These are phyloP conservation scores for Anser cygnoides DNA, from an alignment of 2,113 vertebrate genomes.

Conservation along the genomic window DNA sequence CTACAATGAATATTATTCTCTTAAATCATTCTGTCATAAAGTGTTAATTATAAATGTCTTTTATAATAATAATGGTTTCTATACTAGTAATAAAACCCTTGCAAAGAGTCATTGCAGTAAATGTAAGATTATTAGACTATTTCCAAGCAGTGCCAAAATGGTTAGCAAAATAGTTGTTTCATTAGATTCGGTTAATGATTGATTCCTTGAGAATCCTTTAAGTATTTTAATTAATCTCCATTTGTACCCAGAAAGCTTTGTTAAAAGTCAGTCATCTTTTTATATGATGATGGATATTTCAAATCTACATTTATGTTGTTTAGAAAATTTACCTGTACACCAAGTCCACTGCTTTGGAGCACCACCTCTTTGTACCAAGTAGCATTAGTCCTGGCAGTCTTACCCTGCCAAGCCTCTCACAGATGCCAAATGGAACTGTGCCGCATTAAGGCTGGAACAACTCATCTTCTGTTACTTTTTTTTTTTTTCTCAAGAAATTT, in stretches of 20 bases:
- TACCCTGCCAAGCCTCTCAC: not conserved
- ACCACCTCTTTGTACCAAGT: not conserved
- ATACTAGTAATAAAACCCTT: conserved; percentile 27
- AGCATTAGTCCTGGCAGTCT: not conserved
- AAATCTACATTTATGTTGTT: not conserved
- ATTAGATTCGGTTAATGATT: conserved; percentile 49
- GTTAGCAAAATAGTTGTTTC: conserved; percentile 58
- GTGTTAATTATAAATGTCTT: conserved; percentile 63
- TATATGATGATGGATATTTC: not conserved
- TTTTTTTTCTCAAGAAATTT: not conserved
- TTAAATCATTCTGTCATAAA: conserved; percentile 52
- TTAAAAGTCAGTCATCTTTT: not conserved
- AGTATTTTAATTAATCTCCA: conserved; percentile 30
- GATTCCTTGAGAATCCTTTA: conserved; percentile 3
- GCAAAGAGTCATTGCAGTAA: conserved; percentile 48
- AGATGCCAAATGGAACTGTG: not conserved
- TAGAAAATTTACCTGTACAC: not conserved
- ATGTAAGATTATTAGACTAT: conserved; percentile 52
- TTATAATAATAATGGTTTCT: conserved; percentile 45
- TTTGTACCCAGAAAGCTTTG: conserved; percentile 4
- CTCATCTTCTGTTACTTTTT: not conserved
- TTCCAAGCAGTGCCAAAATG: conserved; percentile 54
- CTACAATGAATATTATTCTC: conserved; percentile 65
- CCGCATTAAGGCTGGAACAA: not conserved
- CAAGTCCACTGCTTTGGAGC: not conserved